Evolutionary conservation across 2,797 vertebrate species (phyloP).

Genomic region (Melanotaenia pygmaea): DNA sequence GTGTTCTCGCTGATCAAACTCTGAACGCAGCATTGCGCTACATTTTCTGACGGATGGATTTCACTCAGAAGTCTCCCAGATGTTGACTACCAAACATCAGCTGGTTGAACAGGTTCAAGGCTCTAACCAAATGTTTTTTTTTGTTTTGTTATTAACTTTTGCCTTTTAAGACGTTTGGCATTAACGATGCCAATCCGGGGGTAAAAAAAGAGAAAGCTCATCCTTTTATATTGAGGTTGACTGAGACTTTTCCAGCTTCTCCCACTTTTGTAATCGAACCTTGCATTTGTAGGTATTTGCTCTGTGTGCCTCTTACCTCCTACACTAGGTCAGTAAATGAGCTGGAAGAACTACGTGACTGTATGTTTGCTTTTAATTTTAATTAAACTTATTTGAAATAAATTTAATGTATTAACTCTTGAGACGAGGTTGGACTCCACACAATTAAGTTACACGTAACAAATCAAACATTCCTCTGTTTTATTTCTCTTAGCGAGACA

Average conservation of each 20-base stretch:
- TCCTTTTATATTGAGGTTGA: constrained; percentile 21
- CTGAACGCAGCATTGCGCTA: constrained; percentile 19
- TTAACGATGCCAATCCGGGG: constrained; percentile 20
- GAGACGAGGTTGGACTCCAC: constrained; percentile 1
- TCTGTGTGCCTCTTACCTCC: constrained; percentile 54
- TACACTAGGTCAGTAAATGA: constrained; percentile 18
- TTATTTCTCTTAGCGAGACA: constrained; percentile 23
- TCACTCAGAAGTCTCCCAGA: constrained; percentile 6
- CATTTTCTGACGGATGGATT: constrained; percentile 18
- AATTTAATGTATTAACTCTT: constrained; percentile 35
- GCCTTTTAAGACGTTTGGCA: constrained; percentile 38
- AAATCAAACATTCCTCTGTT: constrained; percentile 22
- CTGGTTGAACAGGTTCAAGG: constrained; percentile 11
- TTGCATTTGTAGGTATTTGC: constrained; percentile 29
- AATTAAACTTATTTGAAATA: constrained; percentile 26
- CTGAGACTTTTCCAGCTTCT: constrained; percentile 17
- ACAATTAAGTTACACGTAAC: neutral
- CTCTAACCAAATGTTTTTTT: constrained; percentile 40
- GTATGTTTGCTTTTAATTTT: constrained; percentile 27
- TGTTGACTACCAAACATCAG: constrained; percentile 4
- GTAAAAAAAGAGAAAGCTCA: neutral
- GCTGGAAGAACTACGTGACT: constrained; percentile 51
- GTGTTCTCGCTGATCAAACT: constrained; percentile 27
- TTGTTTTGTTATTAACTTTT: constrained; percentile 31
- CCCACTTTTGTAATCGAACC: constrained; percentile 19